Percentiles rank a stretch among this genome's conserved stretches.
These are phyloP conservation scores for Prionailurus bengalensis DNA, from an alignment of 2,113 vertebrate species.

Conservation along the genomic window DNA sequence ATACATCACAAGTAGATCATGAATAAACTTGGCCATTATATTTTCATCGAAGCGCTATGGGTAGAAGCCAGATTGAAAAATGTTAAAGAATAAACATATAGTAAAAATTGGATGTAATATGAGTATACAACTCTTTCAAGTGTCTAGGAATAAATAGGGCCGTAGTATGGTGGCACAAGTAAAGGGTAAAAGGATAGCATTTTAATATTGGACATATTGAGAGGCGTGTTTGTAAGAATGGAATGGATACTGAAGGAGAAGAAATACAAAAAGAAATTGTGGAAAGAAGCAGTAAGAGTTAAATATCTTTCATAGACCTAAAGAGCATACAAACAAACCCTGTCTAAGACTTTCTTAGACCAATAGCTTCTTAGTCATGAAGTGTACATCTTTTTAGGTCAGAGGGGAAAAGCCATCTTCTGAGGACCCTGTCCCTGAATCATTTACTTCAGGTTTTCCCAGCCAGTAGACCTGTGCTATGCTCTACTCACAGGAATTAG, in stretches of 20 bases:
- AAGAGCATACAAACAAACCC: background rate
- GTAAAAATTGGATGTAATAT: background rate
- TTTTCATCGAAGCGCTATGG: background rate
- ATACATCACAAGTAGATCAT: background rate
- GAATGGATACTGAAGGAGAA: background rate
- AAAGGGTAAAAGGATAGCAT: background rate
- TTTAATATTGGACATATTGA: background rate
- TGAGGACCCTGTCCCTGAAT: background rate
- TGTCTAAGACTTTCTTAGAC: background rate
- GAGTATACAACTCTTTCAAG: background rate
- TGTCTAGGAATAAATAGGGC: background rate
- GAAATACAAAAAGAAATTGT: background rate
- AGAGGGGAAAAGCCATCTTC: background rate
- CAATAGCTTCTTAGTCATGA: background rate
- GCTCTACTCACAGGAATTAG: background rate
- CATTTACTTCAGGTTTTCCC: background rate
- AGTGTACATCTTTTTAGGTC: background rate
- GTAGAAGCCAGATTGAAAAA: background rate
- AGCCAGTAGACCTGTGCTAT: background rate
- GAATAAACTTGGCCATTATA: background rate
- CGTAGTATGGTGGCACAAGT: background rate
- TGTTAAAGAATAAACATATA: background rate
- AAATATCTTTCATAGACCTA: background rate
- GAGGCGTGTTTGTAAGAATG: background rate
- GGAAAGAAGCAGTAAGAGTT: background rate